Conservation (phyloP, 2,888 invertebrate species). For the Tinea semifulvella region DNA sequence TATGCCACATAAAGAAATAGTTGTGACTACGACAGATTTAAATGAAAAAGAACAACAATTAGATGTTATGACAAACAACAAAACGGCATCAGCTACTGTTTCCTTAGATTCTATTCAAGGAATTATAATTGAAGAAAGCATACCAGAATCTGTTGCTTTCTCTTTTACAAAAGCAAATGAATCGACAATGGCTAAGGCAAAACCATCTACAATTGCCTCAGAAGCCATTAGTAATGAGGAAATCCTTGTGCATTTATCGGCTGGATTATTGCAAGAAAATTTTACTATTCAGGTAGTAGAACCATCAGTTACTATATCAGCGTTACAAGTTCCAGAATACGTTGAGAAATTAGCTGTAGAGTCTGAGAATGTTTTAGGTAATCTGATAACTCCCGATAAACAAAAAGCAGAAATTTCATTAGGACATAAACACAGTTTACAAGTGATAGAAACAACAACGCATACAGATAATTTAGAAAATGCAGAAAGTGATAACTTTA, state of each 20-base stretch:
- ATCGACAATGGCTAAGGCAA: conserved; percentile 36
- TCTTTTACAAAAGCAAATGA: conserved; percentile 31
- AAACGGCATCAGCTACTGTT: conserved; percentile 27
- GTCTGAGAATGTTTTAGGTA: conserved; percentile 58
- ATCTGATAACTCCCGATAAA: conserved; percentile 40
- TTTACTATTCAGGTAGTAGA: conserved; percentile 37
- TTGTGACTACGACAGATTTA: conserved; percentile 57
- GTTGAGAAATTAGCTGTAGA: conserved; percentile 67
- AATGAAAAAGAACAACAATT: conserved; percentile 65
- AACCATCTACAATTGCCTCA: conserved; percentile 45
- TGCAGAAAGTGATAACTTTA: conserved; percentile 40
- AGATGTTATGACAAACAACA: conserved; percentile 24
- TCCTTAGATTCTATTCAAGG: conserved; percentile 48
- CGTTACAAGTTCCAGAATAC: conserved; percentile 65
- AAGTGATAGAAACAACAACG: conserved; percentile 62
- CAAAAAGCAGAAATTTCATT: conserved; percentile 49
- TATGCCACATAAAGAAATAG: conserved; percentile 60
- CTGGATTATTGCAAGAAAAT: conserved; percentile 35
- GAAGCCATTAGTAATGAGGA: conserved; percentile 69
- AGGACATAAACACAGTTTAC: conserved; percentile 54
- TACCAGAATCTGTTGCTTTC: conserved; percentile 48
- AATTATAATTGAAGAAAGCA: conserved; percentile 59
- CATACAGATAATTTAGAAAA: conserved; percentile 55
- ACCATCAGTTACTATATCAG: conserved; percentile 45
- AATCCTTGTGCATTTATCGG: conserved; percentile 55